A percentile compares a stretch with the other conserved stretches of the same genome.
Conservation (phyloP, 2,797 vertebrate species). For the Crenichthys baileyi region DNA sequence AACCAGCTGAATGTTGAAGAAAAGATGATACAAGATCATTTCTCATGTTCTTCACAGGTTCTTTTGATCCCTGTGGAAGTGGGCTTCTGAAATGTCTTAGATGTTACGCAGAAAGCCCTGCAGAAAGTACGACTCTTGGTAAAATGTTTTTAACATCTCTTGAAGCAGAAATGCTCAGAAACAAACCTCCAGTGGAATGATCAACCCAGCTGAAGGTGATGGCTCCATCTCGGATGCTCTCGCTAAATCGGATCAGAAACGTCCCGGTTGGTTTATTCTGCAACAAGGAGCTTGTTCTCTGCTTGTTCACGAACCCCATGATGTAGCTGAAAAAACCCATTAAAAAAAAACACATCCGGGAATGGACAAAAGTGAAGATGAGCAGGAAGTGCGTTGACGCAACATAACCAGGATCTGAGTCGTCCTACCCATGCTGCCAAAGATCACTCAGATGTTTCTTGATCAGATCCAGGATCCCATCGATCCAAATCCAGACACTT, state of each 20-base stretch:
- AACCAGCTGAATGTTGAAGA: neutral
- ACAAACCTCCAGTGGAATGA: conserved; percentile 41
- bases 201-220: conserved; percentile 94
- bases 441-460: conserved; percentile 85
- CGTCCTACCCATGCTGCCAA: conserved; percentile 90
- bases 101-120: no score
- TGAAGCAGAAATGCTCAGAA: neutral
- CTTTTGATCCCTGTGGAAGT: no score
- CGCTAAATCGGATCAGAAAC: conserved; percentile 93
- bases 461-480: conserved; percentile 90
- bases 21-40: neutral
- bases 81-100: neutral
- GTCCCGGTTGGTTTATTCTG: conserved; percentile 85
- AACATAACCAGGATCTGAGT: neutral
- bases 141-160: no score
- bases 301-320: conserved; percentile 92
- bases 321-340: conserved; percentile 81
- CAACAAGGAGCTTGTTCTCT: conserved; percentile 80
- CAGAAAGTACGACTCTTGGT: no score
- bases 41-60: neutral
- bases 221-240: conserved; percentile 91
- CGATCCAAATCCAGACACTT: conserved; percentile 89
- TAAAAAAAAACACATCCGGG: neutral
- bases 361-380: neutral
- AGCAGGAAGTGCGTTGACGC: neutral